These are phyloP conservation scores for Unio delphinus DNA, from an alignment of 2,888 invertebrate species.

Conservation along the genomic window DNA sequence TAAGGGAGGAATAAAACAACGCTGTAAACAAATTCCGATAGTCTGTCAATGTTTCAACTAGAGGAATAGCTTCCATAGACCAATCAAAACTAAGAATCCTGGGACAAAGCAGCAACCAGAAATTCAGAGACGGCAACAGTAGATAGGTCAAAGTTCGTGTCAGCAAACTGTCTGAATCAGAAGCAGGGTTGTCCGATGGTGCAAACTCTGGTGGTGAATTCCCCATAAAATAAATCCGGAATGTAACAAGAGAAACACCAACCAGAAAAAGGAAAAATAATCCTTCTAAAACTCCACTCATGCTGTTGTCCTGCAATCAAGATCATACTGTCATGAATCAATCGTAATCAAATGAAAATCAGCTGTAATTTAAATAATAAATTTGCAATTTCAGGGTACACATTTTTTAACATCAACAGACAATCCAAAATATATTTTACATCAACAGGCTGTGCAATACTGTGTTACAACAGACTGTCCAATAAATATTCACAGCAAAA, in stretches of 20 bases:
- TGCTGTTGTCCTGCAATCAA: no score
- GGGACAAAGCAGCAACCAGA: constrained; percentile 89
- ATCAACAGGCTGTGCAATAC: no score
- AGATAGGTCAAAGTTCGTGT: constrained; percentile 91
- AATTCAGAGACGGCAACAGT: constrained; percentile 92
- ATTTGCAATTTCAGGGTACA: no score
- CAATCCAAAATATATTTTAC: no score
- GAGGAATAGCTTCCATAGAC: constrained; percentile 97
- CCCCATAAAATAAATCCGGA: constrained; percentile 84
- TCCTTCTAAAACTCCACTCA: constrained; percentile 65
- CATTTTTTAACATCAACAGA: no score
- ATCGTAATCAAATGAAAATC: not conserved
- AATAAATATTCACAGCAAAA: no score
- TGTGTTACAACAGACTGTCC: no score
- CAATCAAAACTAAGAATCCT: constrained; percentile 95
- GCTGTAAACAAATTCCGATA: constrained; percentile 83
- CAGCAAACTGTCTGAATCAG: constrained; percentile 85
- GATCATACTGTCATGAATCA: not conserved
- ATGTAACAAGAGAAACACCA: constrained; percentile 80
- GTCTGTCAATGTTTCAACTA: constrained; percentile 85
- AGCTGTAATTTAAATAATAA: no score
- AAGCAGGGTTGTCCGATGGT: constrained; percentile 95
- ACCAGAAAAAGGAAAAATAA: constrained; percentile 76
- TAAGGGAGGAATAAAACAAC: constrained; percentile 79
- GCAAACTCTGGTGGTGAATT: constrained; percentile 86